Percentiles rank a stretch among this genome's conserved stretches.
phyloP scores from a whole-genome alignment of 2,113 vertebrate genomes.

The Erythrolamprus reginae region DNA sequence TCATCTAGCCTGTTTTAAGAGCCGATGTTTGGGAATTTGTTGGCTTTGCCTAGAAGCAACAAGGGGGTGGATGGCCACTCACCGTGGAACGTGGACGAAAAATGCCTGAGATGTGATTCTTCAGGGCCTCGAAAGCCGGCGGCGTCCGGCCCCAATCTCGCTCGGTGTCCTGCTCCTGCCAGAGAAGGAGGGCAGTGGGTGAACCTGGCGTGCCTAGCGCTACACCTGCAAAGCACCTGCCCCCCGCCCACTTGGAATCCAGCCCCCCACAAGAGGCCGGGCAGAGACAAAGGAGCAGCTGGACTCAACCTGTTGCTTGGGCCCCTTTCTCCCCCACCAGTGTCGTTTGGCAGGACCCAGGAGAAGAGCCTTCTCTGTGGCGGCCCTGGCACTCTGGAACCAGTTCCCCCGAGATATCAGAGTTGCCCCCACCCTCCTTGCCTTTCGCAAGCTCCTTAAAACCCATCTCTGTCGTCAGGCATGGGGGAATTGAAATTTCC shows the following conservation, averaged over 20 bases:
- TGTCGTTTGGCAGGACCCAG: no score
- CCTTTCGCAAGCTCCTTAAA: no score
- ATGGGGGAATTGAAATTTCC: no score
- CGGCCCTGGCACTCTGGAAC: no score
- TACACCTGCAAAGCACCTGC: not conserved
- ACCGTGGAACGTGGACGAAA: slow-evolving; percentile 84
- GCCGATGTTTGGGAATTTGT: not conserved
- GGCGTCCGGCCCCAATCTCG: slow-evolving; percentile 41
- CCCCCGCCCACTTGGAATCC: not conserved
- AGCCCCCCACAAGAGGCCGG: not conserved
- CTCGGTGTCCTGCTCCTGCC: slow-evolving; percentile 70
- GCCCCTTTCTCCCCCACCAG: not conserved
- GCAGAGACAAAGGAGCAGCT: not conserved
- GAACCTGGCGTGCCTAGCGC: no score
- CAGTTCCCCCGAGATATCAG: no score
- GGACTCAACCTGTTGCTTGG: not conserved
- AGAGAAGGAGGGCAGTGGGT: not conserved
- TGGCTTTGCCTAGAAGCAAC: not conserved
- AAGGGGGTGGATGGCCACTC: slow-evolving; percentile 32
- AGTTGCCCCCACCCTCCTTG: no score
- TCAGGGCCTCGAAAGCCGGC: slow-evolving; percentile 74
- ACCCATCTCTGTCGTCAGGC: no score
- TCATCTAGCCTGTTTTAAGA: not conserved
- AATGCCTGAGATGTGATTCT: slow-evolving; percentile 78
- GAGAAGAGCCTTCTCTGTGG: no score